Evolutionary conservation across 2,888 invertebrate species (phyloP), one percentile per base, ranked within the genome.

Genomic region (Beris morrisii): DNA sequence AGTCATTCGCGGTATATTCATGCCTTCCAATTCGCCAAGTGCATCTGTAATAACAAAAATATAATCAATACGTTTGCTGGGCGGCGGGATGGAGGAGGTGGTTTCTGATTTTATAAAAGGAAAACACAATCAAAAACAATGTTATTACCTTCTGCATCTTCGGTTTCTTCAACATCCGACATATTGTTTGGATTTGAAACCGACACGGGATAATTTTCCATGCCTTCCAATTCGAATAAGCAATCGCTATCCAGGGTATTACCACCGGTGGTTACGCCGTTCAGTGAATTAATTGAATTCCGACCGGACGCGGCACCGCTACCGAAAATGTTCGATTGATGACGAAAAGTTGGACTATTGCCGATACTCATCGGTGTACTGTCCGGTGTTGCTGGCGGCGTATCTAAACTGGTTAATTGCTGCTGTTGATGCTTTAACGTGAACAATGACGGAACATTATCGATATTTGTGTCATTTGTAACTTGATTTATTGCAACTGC

Each of bases 191-290:
- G 54, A 58, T 50, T 68, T 11, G 65, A 52, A 31, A 63, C 30
- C 4, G 68, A 67, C 15, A 66, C 43, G 11, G 64, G 61, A 53
- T 66, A 66, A 38, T 64, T 73, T 64, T 79, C 77, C 32, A 78
- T 75, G 64, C 88, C 92, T 78, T 93, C 93, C 73, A 93, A 82
- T 73, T 88, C 87, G 75, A 93, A 93, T 69, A 93, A 82, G 67
- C 88, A 88, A 79, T 91, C 91, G 11, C 87, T 84, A 73, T 89
- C 89, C 67, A 85, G 79, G 22, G 57, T 46, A 38, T 38, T 55
- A 9, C 50, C 67, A 45, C 66, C 67, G 38, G 52, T 58, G 48
- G 64, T 63, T 64, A 57, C 67, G 4, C 66, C 69, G 7, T 53
- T 28, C 9, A 44, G 5, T 15, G 57, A 22, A 46, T 44, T 61